Evolutionary conservation across 2,888 invertebrate species (phyloP).

Genomic region (Odontomyia ornata): DNA sequence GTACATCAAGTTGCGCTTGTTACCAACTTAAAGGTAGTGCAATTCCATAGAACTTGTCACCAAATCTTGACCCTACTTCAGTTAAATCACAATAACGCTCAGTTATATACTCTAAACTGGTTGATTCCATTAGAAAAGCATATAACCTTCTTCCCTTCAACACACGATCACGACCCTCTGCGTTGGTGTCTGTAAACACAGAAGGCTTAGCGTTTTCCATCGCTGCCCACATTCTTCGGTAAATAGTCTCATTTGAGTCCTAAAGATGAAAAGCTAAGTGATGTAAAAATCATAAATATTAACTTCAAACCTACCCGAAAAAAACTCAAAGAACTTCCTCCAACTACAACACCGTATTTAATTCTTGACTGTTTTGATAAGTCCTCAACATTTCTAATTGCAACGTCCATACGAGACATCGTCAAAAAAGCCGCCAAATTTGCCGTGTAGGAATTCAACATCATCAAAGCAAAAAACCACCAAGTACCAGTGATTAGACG

Average conservation of each 20-base stretch:
- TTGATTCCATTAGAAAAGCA: slow-evolving; percentile 97
- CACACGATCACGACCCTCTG: slow-evolving; percentile 88
- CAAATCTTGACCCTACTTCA: slow-evolving; percentile 82
- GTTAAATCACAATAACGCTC: slow-evolving; percentile 86
- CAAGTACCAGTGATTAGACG: slow-evolving; percentile 79
- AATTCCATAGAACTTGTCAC: slow-evolving; percentile 93
- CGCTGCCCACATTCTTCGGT: slow-evolving; percentile 90
- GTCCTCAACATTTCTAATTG: slow-evolving; percentile 90
- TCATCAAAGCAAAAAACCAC: slow-evolving; percentile 86
- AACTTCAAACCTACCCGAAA: slow-evolving; percentile 74
- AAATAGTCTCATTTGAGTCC: slow-evolving; percentile 89
- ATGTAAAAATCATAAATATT: no score
- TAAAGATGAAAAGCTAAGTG: slow-evolving; percentile 63
- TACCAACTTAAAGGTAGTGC: slow-evolving; percentile 93
- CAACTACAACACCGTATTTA: slow-evolving; percentile 88
- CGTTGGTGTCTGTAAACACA: slow-evolving; percentile 83
- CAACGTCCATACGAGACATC: slow-evolving; percentile 86
- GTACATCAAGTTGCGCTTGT: no score
- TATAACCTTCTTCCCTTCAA: slow-evolving; percentile 80
- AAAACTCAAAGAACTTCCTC: slow-evolving; percentile 91
- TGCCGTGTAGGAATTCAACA: slow-evolving; percentile 90
- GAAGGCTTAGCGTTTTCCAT: slow-evolving; percentile 87
- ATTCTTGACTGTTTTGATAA: slow-evolving; percentile 91
- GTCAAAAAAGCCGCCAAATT: slow-evolving; percentile 95
- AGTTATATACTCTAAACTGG: slow-evolving; percentile 90